phyloP scores from a whole-genome alignment of 2,797 vertebrate genomes.

The Alouatta caraya region DNA sequence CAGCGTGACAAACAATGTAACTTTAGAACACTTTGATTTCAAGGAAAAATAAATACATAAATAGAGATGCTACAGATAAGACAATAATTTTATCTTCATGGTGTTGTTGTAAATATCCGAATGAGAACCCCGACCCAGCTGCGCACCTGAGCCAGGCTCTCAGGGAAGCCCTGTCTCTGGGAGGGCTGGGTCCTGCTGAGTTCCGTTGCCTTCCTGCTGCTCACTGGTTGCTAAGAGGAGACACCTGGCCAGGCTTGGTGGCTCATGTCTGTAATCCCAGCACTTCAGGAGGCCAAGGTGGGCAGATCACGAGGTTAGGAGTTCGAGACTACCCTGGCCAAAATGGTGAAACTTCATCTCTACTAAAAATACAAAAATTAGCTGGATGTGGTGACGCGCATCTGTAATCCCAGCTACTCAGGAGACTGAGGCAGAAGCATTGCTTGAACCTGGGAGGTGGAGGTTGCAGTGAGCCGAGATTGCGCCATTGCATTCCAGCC shows the following conservation, averaged over 20 bases:
- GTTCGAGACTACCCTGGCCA: no score
- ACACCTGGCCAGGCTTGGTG: neutral
- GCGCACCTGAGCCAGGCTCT: neutral
- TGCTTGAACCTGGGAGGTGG: no score
- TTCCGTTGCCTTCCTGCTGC: neutral
- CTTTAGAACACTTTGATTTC: neutral
- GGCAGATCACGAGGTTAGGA: no score
- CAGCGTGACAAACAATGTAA: neutral
- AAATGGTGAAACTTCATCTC: no score
- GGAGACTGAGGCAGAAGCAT: no score
- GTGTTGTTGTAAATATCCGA: neutral
- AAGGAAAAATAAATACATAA: neutral
- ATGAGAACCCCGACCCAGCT: neutral
- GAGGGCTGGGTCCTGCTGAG: neutral
- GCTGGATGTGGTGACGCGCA: fast-evolving
- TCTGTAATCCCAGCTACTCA: no score
- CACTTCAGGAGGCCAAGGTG: no score
- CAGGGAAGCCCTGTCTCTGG: neutral
- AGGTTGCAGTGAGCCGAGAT: no score
- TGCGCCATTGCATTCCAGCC: no score
- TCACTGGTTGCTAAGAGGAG: neutral
- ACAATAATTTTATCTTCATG: neutral
- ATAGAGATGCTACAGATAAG: neutral
- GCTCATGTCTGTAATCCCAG: no score
- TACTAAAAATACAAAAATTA: no score